phyloP scores from a whole-genome alignment of 2,888 invertebrate genomes.

The Sminthurides aquaticus region DNA sequence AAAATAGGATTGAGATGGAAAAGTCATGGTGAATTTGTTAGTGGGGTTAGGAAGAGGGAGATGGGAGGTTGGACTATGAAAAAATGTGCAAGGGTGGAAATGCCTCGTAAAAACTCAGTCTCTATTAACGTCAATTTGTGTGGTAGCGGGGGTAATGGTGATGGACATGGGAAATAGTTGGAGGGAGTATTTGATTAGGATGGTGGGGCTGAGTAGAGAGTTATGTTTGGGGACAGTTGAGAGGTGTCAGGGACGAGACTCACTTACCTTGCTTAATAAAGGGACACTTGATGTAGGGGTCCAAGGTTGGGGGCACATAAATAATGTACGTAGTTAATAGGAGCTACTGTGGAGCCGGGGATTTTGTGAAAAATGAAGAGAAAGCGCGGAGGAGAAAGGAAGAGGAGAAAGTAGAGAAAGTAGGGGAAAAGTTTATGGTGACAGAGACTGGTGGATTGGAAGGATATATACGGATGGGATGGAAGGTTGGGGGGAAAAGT shows the following conservation, averaged over 20 bases:
- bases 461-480: too few relatives aligned
- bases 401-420: too few relatives aligned
- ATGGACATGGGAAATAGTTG: background rate
- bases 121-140: constrained; percentile 4
- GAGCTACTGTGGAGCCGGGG: background rate
- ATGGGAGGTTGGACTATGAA: background rate
- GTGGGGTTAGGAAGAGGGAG: background rate
- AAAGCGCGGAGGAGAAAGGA: too few relatives aligned
- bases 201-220: background rate
- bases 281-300: background rate
- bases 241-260: background rate
- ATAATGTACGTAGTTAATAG: background rate
- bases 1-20: background rate
- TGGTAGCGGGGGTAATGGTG: background rate
- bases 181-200: background rate
- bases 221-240: background rate
- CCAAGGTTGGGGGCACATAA: background rate
- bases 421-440: too few relatives aligned
- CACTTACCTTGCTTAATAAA: background rate
- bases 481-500: too few relatives aligned
- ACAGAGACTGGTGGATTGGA: too few relatives aligned
- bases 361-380: too few relatives aligned
- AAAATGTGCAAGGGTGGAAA: too few relatives aligned
- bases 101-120: constrained; percentile 2
- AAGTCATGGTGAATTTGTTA: background rate